Evolutionary conservation across 37 sponge, comb jelly and placozoan genomes (phyloP).

Genomic region (Cliona cf. orientalis): DNA sequence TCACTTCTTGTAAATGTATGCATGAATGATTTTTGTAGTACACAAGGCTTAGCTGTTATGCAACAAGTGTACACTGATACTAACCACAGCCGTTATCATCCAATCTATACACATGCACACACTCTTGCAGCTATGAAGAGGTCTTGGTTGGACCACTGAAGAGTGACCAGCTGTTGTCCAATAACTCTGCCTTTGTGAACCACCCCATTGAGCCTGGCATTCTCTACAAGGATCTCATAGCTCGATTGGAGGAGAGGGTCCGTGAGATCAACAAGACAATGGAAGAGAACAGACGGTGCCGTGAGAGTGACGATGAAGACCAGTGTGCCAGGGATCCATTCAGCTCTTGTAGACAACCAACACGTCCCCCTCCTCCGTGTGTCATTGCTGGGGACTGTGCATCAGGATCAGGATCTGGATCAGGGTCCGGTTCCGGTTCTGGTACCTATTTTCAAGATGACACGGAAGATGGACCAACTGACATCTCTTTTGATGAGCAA

Average conservation of each 20-base stretch:
- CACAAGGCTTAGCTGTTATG: no score
- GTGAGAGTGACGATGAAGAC: slow-evolving; percentile 61
- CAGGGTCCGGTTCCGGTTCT: slow-evolving; percentile 10
- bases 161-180: slow-evolving; percentile 28
- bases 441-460: neutral
- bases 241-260: neutral
- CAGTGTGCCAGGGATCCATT: neutral
- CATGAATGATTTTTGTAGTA: no score
- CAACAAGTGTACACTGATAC: no score
- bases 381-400: neutral
- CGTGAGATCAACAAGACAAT: slow-evolving; percentile 17
- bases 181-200: slow-evolving; percentile 27
- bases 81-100: neutral
- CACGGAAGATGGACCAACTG: no score
- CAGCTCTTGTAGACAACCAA: neutral
- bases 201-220: neutral
- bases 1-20: no score
- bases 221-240: slow-evolving; percentile 6
- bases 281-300: neutral
- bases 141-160: slow-evolving; percentile 3
- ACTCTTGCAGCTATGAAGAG: slow-evolving; percentile 28
- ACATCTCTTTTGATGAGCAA: no score
- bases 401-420: slow-evolving; percentile 18
- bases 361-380: neutral
- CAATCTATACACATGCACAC: neutral